These are phyloP conservation scores for Adrianichthys oophorus DNA, from an alignment of 2,797 vertebrate genomes.

Conservation along the genomic window DNA sequence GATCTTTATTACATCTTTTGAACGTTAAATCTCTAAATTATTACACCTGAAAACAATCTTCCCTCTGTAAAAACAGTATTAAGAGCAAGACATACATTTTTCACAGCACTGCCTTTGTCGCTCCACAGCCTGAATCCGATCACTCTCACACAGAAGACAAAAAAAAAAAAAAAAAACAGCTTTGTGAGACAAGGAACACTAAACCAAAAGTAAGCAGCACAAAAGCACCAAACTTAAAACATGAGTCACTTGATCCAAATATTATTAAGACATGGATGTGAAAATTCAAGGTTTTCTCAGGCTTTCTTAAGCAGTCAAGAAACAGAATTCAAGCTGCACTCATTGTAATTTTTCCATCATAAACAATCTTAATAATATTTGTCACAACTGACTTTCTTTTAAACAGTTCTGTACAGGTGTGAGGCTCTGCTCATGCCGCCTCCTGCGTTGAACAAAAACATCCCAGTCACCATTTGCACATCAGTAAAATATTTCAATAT, in stretches of 20 bases:
- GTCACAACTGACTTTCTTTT: slow-evolving; percentile 44
- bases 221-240: slow-evolving; percentile 65
- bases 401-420: slow-evolving; percentile 59
- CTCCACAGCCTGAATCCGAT: slow-evolving; percentile 58
- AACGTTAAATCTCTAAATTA: slow-evolving; percentile 79
- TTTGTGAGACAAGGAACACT: slow-evolving; percentile 59
- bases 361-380: slow-evolving; percentile 49
- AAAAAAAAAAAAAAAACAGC: slow-evolving; percentile 22
- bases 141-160: slow-evolving; percentile 37
- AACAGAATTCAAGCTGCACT: slow-evolving; percentile 1
- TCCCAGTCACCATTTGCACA: slow-evolving; percentile 45
- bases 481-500: slow-evolving; percentile 54
- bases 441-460: slow-evolving; percentile 36
- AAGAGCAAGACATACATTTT: slow-evolving; percentile 77
- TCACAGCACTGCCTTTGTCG: slow-evolving; percentile 77
- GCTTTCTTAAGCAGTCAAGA: slow-evolving; percentile 25
- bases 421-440: slow-evolving; percentile 65
- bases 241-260: slow-evolving; percentile 44
- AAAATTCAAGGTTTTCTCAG: slow-evolving; percentile 33
- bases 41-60: slow-evolving; percentile 75
- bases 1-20: slow-evolving; percentile 77
- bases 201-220: slow-evolving; percentile 67
- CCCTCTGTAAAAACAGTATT: slow-evolving; percentile 74
- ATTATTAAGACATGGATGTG: slow-evolving; percentile 51
- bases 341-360: slow-evolving; percentile 23